Base-by-base conservation (phyloP, 2,888 invertebrate species). In the Philhelius pedissequus region DNA sequence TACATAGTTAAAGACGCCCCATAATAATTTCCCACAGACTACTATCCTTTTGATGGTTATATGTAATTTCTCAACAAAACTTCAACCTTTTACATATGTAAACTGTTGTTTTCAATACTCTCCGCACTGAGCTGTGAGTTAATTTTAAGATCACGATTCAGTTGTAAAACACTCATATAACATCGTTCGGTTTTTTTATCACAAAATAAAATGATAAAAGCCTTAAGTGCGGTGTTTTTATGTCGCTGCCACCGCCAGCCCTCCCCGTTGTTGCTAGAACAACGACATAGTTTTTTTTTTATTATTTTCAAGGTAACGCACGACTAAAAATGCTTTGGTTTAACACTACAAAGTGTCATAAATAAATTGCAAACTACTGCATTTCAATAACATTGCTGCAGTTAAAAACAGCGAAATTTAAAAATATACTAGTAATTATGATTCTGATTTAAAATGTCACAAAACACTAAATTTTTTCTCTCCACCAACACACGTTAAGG, bases 71-170 rank as follows among this genome's bases (percentile, higher is more conserved):
- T 45, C 20, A 50, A 27, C 68, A 68, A n/a, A 76, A 48, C 22
- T 56, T 30, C 25, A 71, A 56, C 73, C 64, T 71, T 58, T 30
- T 35, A 48, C 45, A n/a, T 1, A 15, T 9, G 20, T 58, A 40
- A 38, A 58, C 50, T 38, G 64, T n/a, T 45, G 50, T 73, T 73
- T 79, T 68, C 35, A 43, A 68, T 52, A 18, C 15, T 27, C 30
- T 32, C 60, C 25, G n/a, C n/a, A n/a, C 43, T 18, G 52, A 71
- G 48, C 43, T 38, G 45, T 43, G 35, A 43, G 43, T 62, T 73
- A 52, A 73, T 79, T 71, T 58, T 58, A 48, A 58, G 32, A 73
- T 79, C 78, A 79, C 78, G 78, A 79, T 40, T 79, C 20, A 20
- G 58, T 68, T 58, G 50, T 58, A 79, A 74, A 74, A 73, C 48